phyloP scores from a whole-genome alignment of 1,140 invertebrate species.

The Colletes gigas region DNA sequence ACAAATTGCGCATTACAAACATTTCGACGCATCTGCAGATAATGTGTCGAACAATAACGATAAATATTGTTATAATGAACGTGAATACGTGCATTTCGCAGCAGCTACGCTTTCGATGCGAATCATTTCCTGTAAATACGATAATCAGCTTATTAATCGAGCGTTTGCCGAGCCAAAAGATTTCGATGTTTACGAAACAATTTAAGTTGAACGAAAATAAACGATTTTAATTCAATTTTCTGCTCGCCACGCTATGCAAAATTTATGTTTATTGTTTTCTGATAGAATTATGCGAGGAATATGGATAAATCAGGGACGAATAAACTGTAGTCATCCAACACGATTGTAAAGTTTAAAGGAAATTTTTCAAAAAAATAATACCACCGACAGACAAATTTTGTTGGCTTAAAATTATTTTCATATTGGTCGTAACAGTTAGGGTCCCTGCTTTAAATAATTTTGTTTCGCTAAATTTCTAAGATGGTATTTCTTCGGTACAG shows the following conservation, averaged over 20 bases:
- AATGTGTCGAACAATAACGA: neutral
- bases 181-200: neutral
- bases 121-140: constrained; percentile 12
- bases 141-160: constrained; percentile 32
- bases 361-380: too few species aligned
- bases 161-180: neutral
- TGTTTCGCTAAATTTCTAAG: neutral
- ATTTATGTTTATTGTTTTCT: too few species aligned
- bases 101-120: neutral
- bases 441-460: too few species aligned
- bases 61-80: neutral
- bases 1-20: neutral
- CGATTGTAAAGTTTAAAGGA: too few species aligned
- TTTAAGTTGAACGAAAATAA: neutral
- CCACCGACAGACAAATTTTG: too few species aligned
- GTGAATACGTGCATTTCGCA: neutral
- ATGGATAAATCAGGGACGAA: too few species aligned
- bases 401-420: too few species aligned
- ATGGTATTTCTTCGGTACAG: neutral
- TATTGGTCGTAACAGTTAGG: too few species aligned
- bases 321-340: too few species aligned
- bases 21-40: neutral
- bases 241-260: too few species aligned
- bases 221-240: neutral
- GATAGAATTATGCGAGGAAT: too few species aligned